A percentile compares a stretch with the other conserved stretches of the same genome.
Evolutionary conservation across 92 coral and sea anemone genomes (phyloP).

Genomic region (Epizoanthus fatuus): DNA sequence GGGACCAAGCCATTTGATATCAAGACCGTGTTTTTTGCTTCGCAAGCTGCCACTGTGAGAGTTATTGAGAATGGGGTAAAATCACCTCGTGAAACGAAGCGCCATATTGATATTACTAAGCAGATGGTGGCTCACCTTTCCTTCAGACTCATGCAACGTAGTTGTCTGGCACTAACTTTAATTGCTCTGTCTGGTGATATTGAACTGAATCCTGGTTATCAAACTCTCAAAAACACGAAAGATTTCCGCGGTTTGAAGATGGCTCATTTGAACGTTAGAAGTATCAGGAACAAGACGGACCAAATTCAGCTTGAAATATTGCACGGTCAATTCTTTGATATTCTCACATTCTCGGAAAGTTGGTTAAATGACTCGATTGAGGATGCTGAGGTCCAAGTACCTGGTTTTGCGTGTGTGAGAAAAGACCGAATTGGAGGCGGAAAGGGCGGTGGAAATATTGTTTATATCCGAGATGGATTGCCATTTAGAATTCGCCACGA

Average conservation of each 20-base stretch:
- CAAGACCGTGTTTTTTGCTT: constrained; percentile 22
- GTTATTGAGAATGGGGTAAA: constrained; percentile 7
- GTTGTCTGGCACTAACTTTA: constrained; percentile 33
- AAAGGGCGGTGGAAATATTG: constrained; percentile 42
- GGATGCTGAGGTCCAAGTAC: constrained; percentile 48
- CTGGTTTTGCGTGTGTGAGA: constrained; percentile 42
- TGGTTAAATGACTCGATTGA: constrained; percentile 49
- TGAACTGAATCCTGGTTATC: constrained; percentile 51
- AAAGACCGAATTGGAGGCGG: constrained; percentile 40
- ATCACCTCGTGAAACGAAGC: constrained; percentile 24
- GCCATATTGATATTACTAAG: constrained; percentile 21
- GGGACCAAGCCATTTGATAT: constrained; percentile 7
- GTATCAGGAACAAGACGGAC: constrained; percentile 41
- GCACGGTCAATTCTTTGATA: neutral
- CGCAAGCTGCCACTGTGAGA: constrained; percentile 29
- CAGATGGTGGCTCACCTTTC: constrained; percentile 23
- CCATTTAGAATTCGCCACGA: too few relatives aligned
- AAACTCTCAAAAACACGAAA: constrained; percentile 1
- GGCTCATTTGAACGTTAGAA: constrained; percentile 30
- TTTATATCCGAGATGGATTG: constrained; percentile 36
- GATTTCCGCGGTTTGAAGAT: constrained; percentile 29
- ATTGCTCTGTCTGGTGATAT: constrained; percentile 33
- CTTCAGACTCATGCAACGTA: constrained; percentile 35
- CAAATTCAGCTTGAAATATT: constrained; percentile 36
- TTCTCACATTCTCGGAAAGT: constrained; percentile 58